Evolutionary conservation across 2,888 invertebrate genomes (phyloP), one percentile per base, ranked within the genome.

Genomic region (Heliconius sara): DNA sequence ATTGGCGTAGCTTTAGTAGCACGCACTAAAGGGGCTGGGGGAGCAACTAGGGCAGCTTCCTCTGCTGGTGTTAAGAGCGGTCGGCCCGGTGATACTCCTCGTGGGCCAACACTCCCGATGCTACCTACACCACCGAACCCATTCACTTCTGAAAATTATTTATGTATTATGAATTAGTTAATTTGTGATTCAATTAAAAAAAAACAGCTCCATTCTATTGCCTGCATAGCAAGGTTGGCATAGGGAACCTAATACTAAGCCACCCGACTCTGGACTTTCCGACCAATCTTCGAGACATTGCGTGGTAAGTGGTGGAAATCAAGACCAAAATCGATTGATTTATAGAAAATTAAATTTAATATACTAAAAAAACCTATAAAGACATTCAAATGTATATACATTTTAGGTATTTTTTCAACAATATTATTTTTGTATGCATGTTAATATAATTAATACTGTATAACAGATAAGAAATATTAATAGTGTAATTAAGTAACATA

Each of bases 1-100:
- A 98, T 98, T 2, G 98, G 97, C 43, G 97, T 97, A 68, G 97
- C 96, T 91, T 98, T 97, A 82, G 96, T 96, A 47, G 96, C 96
- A 75, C 97, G 96, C 22, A 95, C 96, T 60, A 95, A 95, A 0
- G 95, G 96, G 19, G 95, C 95, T 1, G 95, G 95, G 3, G 93
- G 92, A 7, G 95, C 93, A 10, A 95, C 93, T 1, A 95, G 86
- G 0, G 92, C 92, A 0, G 95, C 93, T 85, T 95, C 95, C 76
- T 94, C 95, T 3, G 93, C 94, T 34, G 94, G 92, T 27, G 95
- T 93, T 77, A 95, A 86, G 79, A 93, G 85, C 19, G 93, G 93
- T 81, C 93, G 87, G 6, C 93, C 95, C 0, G 95, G 95, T 52
- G 96, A 96, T 27, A 95, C 94, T 30, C 95, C 96, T 67, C 96